Percentiles rank a stretch among this genome's conserved stretches.
Evolutionary conservation across 1,140 invertebrate species (phyloP).

Genomic region (Nomia melanderi): DNA sequence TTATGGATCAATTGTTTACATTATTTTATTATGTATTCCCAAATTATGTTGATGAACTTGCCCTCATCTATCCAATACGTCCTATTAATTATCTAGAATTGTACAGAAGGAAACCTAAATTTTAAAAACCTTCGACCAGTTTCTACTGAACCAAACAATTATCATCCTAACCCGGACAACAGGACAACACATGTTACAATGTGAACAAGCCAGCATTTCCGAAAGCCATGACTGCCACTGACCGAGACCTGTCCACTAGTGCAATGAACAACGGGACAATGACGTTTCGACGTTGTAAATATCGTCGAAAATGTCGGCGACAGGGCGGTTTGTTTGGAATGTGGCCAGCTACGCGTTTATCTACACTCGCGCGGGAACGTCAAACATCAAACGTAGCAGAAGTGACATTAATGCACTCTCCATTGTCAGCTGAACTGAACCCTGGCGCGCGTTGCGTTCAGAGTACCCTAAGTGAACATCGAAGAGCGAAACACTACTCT

Average conservation of each 20-base stretch:
- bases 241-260: conserved; percentile 1
- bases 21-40: too few relatives aligned
- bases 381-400: background rate
- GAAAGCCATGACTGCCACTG: conserved; percentile 7
- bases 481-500: too few relatives aligned
- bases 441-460: background rate
- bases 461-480: too few relatives aligned
- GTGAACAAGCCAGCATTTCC: background rate
- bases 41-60: too few relatives aligned
- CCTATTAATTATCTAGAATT: too few relatives aligned
- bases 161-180: background rate
- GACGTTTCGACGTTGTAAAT: conserved; percentile 38
- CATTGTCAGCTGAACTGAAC: background rate
- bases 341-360: conserved; percentile 47
- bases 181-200: background rate
- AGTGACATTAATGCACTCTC: background rate
- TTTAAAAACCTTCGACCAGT: too few relatives aligned
- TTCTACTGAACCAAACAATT: too few relatives aligned
- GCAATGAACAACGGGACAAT: conserved; percentile 16
- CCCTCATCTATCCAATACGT: too few relatives aligned
- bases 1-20: too few relatives aligned
- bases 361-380: conserved; percentile 17
- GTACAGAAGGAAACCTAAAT: too few relatives aligned
- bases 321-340: conserved; percentile 39
- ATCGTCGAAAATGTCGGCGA: background rate